Base-by-base conservation (phyloP, 2,888 invertebrate species). In the Drosophila stalkeri region DNA sequence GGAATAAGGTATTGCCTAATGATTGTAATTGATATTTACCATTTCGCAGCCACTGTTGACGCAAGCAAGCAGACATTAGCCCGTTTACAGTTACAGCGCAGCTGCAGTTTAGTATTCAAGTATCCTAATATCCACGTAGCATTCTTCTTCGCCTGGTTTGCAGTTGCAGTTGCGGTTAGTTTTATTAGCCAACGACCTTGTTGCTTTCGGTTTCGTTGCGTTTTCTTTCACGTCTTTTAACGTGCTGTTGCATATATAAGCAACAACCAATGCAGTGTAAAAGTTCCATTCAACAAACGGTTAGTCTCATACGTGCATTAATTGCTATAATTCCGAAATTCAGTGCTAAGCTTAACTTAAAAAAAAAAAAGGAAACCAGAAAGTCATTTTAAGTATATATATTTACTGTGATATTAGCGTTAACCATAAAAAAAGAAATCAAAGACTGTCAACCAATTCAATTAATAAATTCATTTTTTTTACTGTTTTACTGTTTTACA, bases 1-100 rank as follows among this genome's bases (percentile, higher is more conserved):
- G 99, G 99, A 94, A 97, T 99, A 95, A 97, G 97, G 98, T 98
- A 96, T 95, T 94, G 91, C 91, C 86, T 89, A 91, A 86, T 91
- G 89, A 92, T 88, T 89, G 78, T 82, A 90, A 80, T 78, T 88
- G 66, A 74, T 82, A 81, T 76, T 87, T 80, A 85, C 69, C 81
- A 82, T 77, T 84, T 75, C 47, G 75, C 79, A 89, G 87, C 65
- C 55, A 73, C 51, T 56, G 79, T 52, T 67, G 75, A 44, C 70
- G 63, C 70, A 68, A 74, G 65, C 77, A 71, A 63, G 54, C 62
- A 72, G 49, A 52, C 59, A 44, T 61, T 77, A 70, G 60, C 18
- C 62, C 55, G 64, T 56, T 67, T 69, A 63, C 65, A 69, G 56
- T 64, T 65, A 31, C 5, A 49, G 60, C 27, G 44, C 63, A 80